Base-by-base conservation (phyloP, 2,797 vertebrate genomes). In the Gadopsis marmoratus region DNA sequence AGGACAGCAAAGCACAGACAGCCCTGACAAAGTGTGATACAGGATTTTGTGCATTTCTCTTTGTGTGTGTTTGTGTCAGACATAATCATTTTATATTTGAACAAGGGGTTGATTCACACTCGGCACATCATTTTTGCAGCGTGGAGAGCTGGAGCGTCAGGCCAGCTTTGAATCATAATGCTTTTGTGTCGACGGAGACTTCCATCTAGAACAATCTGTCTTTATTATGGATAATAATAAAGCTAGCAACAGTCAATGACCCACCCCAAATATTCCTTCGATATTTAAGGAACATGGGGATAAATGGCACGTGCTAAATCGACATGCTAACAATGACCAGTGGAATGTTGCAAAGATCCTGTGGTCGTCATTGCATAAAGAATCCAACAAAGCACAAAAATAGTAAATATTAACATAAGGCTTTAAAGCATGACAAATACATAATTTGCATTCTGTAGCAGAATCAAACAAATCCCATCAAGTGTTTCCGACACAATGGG, bases 71-170 rank as follows among this genome's bases (percentile, higher is more conserved):
- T 71, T 67, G 58, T 83, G 74, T 79, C 70, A 70, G 70, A 76
- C 47, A 64, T 83, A 76, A 88, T 80, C 69, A 41, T 63, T 84
- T 82, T 50, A 65, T 78, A n/a, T 87, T 86, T 77, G 21, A 80
- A 72, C 66, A 82, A 56, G 31, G 6, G 35, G 65, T 71, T 75
- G 78, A 90, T 79, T 86, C 66, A 76, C 61, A 66, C 69, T 74
- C 61, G 72, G 60, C 74, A 82, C 63, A 63, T 74, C 31, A 33
- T 74, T 45, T 82, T 71, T 76, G 45, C 71, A 50, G 35, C 26
- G 47, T 41, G 65, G 29, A 78, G 68, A 65, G 70, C 41, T 53
- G 37, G 39, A 65, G 60, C 76, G 55, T 86, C 19, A 68, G 84
- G 75, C 31, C 72, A 60, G 56, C 83, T 83, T 78, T 74, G 62